Evolutionary conservation across 2,888 invertebrate genomes (phyloP).

Genomic region (Opisthograptis luteolata): DNA sequence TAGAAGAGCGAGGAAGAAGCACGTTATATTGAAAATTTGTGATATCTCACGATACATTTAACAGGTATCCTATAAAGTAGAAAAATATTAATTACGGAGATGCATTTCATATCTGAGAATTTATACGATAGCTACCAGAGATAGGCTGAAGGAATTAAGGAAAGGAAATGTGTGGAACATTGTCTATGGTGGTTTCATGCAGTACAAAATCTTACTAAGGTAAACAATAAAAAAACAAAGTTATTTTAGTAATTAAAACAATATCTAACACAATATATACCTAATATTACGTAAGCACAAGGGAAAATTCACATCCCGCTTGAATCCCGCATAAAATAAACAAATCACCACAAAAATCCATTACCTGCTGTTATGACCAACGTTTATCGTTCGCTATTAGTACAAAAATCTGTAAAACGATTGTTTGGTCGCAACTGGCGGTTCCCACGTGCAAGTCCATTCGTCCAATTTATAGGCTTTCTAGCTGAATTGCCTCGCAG

Average conservation of each 20-base stretch:
- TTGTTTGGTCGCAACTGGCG: conserved; percentile 52
- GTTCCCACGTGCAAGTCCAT: conserved; percentile 57
- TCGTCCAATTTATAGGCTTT: conserved; percentile 64
- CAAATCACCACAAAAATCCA: conserved; percentile 29
- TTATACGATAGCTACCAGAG: too few relatives aligned
- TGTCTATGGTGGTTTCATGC: too few relatives aligned
- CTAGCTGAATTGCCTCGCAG: conserved; percentile 59
- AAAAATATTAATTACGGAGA: too few relatives aligned
- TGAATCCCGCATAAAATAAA: conserved; percentile 34
- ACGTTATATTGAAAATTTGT: conserved; percentile 49
- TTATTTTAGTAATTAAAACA: too few relatives aligned
- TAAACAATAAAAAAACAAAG: too few relatives aligned
- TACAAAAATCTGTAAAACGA: conserved; percentile 33
- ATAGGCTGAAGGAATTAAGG: too few relatives aligned
- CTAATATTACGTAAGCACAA: too few relatives aligned
- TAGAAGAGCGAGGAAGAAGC: conserved; percentile 44
- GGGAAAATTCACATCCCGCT: too few relatives aligned
- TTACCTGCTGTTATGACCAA: conserved; percentile 25
- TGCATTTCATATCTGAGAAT: too few relatives aligned
- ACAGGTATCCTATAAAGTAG: not conserved
- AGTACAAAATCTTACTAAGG: too few relatives aligned
- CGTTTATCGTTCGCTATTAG: conserved; percentile 26
- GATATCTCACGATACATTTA: conserved; percentile 39
- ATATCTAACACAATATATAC: too few relatives aligned
- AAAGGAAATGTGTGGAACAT: too few relatives aligned